A percentile compares a stretch with the other conserved stretches of the same genome.
Conservation (phyloP, 92 coral and sea anemone genomes). For the Parazoanthus darwini region DNA sequence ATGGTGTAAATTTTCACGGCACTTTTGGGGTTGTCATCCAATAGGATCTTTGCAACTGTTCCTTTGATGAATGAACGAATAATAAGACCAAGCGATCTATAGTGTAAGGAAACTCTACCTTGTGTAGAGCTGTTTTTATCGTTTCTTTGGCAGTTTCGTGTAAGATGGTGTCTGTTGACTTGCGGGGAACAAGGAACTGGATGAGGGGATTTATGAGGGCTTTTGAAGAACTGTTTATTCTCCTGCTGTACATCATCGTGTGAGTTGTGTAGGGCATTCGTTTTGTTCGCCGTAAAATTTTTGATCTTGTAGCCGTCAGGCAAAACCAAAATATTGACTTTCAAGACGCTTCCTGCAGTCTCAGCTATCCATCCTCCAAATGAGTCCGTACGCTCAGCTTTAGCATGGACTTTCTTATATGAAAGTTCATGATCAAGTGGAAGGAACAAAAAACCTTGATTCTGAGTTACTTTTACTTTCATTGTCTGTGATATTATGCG, state of each 20-base stretch:
- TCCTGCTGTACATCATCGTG: too few species aligned
- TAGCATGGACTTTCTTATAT: conserved; percentile 8
- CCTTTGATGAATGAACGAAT: not conserved
- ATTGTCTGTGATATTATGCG: conserved; percentile 46
- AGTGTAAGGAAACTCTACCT: too few species aligned
- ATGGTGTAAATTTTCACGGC: conserved; percentile 39
- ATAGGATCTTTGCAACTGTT: conserved; percentile 43
- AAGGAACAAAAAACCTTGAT: conserved; percentile 52
- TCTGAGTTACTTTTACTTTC: conserved; percentile 52
- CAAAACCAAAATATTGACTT: conserved; percentile 56
- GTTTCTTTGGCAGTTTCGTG: not conserved
- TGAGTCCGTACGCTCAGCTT: conserved; percentile 63
- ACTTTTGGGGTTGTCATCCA: conserved; percentile 42
- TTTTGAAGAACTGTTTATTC: too few species aligned
- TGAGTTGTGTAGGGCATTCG: not conserved
- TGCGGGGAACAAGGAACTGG: too few species aligned
- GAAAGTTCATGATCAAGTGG: conserved; percentile 37
- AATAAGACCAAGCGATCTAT: not conserved
- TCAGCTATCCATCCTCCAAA: conserved; percentile 72
- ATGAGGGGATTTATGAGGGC: not conserved
- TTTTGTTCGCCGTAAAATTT: not conserved
- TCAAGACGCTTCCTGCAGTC: conserved; percentile 50
- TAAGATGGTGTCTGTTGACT: not conserved
- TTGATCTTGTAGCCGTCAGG: conserved; percentile 14
- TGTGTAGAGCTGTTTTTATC: not conserved